Evolutionary conservation across 2,888 invertebrate species (phyloP).

Genomic region (Leptopterna dolabrata): DNA sequence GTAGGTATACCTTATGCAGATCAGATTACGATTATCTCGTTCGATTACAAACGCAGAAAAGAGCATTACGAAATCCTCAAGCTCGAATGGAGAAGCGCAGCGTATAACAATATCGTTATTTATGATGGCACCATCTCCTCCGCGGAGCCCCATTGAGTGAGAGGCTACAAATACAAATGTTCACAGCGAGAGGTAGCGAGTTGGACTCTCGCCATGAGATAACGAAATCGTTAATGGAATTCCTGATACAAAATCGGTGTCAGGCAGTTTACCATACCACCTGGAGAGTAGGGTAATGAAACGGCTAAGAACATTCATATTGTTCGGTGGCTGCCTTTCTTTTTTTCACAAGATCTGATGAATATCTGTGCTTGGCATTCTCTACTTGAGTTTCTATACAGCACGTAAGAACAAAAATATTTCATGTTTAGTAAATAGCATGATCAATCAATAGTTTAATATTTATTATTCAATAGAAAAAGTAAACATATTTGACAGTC

Average conservation of each 20-base stretch:
- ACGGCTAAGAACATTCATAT: slow-evolving; percentile 26
- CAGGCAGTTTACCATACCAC: background rate
- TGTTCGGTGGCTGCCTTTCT: background rate
- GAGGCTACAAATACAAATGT: slow-evolving; percentile 19
- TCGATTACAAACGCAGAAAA: slow-evolving; percentile 6
- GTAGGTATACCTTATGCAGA: background rate
- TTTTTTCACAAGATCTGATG: background rate
- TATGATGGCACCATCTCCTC: background rate
- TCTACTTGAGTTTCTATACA: background rate
- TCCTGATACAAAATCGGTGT: slow-evolving; percentile 10
- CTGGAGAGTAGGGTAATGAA: slow-evolving; percentile 26
- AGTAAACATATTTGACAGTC: too few relatives aligned
- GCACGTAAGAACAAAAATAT: too few relatives aligned
- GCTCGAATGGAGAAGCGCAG: background rate
- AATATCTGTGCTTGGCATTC: background rate
- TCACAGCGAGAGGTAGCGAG: slow-evolving; percentile 46
- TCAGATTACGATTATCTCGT: slow-evolving; percentile 8
- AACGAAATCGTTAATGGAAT: slow-evolving; percentile 48
- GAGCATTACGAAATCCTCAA: background rate
- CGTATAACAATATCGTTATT: slow-evolving; percentile 32
- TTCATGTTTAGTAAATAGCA: too few relatives aligned
- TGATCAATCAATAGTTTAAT: too few relatives aligned
- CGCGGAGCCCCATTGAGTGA: slow-evolving; percentile 1
- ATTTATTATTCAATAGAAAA: too few relatives aligned
- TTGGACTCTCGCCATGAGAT: slow-evolving; percentile 13